Percentiles rank a stretch among this genome's conserved stretches.
Evolutionary conservation across 2,888 invertebrate genomes (phyloP).

Genomic region (Macrostomum cliftonense): DNA sequence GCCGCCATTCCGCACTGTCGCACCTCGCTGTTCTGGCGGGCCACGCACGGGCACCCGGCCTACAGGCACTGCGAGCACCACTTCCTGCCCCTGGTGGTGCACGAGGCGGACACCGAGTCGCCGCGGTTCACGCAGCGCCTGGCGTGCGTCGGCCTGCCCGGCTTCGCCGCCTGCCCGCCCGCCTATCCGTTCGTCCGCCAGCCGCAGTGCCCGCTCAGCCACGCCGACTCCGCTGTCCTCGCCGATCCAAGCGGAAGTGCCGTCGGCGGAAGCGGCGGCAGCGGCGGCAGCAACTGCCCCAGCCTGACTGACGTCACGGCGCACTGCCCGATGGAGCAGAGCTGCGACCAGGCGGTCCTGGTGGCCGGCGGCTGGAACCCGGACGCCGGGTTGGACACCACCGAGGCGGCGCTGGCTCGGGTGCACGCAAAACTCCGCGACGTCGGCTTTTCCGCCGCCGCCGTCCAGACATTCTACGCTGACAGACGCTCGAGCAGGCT

Average conservation of each 20-base stretch:
- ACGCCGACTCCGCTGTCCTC: too few species aligned
- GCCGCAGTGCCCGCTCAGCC: background rate
- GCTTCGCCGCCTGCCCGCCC: constrained; percentile 33
- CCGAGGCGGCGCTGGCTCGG: constrained; percentile 28
- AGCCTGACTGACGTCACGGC: constrained; percentile 15
- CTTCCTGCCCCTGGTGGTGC: constrained; percentile 39
- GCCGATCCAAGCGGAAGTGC: too few species aligned
- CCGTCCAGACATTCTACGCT: constrained; percentile 42
- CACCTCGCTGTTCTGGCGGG: constrained; percentile 7
- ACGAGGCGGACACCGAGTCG: constrained; percentile 16
- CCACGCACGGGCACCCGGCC: background rate
- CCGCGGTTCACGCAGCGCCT: constrained; percentile 15
- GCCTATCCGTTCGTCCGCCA: background rate
- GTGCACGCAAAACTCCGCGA: constrained; percentile 36
- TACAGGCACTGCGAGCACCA: constrained; percentile 38
- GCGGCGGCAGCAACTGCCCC: too few species aligned
- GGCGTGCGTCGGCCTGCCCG: constrained; percentile 14
- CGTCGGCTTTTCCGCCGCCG: constrained; percentile 38
- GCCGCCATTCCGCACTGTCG: constrained; percentile 39
- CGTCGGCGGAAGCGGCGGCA: too few species aligned
- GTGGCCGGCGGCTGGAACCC: constrained; percentile 42
- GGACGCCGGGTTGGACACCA: constrained; percentile 31
- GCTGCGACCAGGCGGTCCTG: constrained; percentile 42
- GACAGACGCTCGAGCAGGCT: constrained; percentile 27
- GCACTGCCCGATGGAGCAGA: constrained; percentile 39